Evolutionary conservation across 35 echinoderm and acorn worm species (phyloP).

Genomic region (Apostichopus parvimensis): DNA sequence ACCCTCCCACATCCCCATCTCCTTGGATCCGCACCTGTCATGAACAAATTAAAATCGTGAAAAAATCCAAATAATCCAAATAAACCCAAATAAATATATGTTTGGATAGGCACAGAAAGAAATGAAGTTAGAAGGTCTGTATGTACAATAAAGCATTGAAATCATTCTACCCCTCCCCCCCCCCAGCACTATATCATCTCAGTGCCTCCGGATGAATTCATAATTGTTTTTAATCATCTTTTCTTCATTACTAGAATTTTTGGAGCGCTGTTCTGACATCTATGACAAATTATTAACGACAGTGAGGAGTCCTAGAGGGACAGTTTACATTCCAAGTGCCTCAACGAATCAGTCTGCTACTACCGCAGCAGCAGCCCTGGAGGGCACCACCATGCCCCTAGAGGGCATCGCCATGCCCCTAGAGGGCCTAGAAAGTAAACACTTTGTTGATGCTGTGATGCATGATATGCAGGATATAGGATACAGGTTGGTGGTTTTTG

Average conservation of each 20-base stretch:
- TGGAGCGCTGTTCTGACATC: conserved; percentile 75
- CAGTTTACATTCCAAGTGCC: conserved; percentile 90
- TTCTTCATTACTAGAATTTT: conserved; percentile 64
- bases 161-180: no score
- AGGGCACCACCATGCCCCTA: background rate
- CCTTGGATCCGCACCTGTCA: no score
- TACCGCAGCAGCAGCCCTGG: background rate
- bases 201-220: no score
- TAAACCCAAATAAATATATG: no score
- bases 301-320: conserved; percentile 79
- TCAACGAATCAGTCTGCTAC: background rate
- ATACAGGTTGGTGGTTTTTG: conserved; percentile 60
- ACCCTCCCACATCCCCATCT: no score
- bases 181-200: no score
- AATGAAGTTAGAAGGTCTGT: no score
- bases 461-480: conserved; percentile 63
- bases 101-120: no score
- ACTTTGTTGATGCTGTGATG: conserved; percentile 76
- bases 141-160: no score
- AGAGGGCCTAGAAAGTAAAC: conserved; percentile 80
- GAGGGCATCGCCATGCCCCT: background rate
- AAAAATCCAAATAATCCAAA: no score
- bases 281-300: conserved; percentile 73
- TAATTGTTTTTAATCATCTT: background rate
- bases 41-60: no score